phyloP scores from a whole-genome alignment of 2,888 invertebrate genomes.

The Acholoe squamosa region DNA sequence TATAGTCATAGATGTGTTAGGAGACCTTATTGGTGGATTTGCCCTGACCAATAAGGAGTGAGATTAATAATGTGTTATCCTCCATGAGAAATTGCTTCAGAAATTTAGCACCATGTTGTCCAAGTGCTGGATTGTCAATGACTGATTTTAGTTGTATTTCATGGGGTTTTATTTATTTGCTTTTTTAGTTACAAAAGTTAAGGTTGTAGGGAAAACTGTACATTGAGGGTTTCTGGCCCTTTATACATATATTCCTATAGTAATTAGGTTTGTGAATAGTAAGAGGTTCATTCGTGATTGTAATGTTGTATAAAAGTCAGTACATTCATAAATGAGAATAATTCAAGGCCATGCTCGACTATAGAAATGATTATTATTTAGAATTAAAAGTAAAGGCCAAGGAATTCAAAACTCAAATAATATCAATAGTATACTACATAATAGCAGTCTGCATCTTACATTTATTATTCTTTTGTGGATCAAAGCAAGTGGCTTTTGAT shows the following conservation, averaged over 20 bases:
- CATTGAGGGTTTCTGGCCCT: not conserved
- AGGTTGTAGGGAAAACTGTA: not conserved
- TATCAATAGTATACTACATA: no score
- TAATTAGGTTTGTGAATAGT: no score
- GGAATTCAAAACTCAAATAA: no score
- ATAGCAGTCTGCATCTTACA: no score
- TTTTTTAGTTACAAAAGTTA: not conserved
- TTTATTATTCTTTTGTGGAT: no score
- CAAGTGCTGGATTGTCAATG: conserved; percentile 24
- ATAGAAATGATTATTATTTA: conserved; percentile 4
- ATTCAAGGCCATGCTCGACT: not conserved
- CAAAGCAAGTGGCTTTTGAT: no score
- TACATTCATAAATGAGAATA: not conserved
- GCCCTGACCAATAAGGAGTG: not conserved
- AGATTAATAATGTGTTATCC: not conserved
- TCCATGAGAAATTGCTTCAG: conserved; percentile 37
- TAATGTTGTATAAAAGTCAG: not conserved
- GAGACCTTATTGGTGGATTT: not conserved
- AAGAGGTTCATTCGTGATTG: not conserved
- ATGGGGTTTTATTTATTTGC: not conserved
- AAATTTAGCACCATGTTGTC: conserved; percentile 46
- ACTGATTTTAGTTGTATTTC: not conserved
- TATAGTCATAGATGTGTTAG: not conserved
- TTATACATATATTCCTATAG: not conserved
- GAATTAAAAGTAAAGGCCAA: no score